Conservation (phyloP, 2,113 vertebrate species). For the Leptosomus discolor region DNA sequence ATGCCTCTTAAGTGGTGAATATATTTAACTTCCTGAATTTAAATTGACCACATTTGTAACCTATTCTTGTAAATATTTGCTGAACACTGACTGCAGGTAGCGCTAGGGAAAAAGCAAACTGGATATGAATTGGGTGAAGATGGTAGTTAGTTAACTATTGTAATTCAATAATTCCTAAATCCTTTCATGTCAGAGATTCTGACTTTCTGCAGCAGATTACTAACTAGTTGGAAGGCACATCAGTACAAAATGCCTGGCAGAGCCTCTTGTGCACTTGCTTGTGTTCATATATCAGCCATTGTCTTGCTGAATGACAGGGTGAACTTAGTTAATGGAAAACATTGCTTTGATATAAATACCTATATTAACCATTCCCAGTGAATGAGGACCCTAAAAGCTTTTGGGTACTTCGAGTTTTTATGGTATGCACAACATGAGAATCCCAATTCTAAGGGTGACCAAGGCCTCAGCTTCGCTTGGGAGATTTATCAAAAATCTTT, state of each 20-base stretch:
- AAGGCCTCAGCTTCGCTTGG: not conserved
- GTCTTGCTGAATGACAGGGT: not conserved
- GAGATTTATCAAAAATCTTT: not conserved
- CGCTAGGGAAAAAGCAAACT: not conserved
- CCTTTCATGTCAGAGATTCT: not conserved
- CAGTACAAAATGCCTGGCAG: not conserved
- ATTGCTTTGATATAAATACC: not conserved
- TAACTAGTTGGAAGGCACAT: not conserved
- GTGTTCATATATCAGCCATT: not conserved
- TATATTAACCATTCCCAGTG: not conserved
- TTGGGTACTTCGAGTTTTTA: not conserved
- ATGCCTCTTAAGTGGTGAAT: not conserved
- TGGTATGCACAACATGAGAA: not conserved
- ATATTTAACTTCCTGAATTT: not conserved
- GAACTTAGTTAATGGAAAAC: not conserved
- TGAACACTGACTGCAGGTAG: not conserved
- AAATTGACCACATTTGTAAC: not conserved
- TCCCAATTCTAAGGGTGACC: not conserved
- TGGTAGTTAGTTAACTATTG: not conserved
- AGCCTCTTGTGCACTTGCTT: not conserved
- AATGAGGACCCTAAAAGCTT: not conserved
- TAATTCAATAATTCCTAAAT: not conserved
- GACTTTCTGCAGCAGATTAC: not conserved
- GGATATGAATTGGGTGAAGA: not conserved
- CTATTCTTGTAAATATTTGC: not conserved